Evolutionary conservation across 2,888 invertebrate genomes (phyloP), one percentile per base, ranked within the genome.

Genomic region (Synanthedon andrenaeformis): DNA sequence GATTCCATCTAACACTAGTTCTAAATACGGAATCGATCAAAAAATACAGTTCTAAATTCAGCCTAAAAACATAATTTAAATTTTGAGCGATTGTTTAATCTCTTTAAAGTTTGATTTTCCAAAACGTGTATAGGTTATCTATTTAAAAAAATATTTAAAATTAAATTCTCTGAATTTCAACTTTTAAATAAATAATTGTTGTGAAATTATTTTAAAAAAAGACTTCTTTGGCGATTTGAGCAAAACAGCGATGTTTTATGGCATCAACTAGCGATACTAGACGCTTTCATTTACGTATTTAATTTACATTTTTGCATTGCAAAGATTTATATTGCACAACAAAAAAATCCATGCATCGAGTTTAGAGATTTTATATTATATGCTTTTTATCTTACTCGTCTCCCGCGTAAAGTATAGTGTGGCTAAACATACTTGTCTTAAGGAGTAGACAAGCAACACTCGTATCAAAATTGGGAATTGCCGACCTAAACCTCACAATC

Each of bases 201-300:
- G 17, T 45, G 45, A 4, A 45, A 45, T 13, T 23, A 3, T 23
- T 3, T 19, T 4, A 35, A 35, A 35, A 45, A 49, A n/a, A 19
- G 0, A 70, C 70, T 35, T 84, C 86, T 86, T 86, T 86, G 86
- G 86, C 82, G 78, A 73, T 69, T 86, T 86, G 86, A 86, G 86
- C 86, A 86, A 86, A 81, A 72, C 65, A 69, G 67, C 69, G 65
- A 67, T 69, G 58, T 61, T 63, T 66, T 80, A 82, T 82, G 82
- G 82, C 82, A 76, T 75, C 72, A 71, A 70, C 82, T 82, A 82
- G 79, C 82, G 74, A 69, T 67, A 79, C 78, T 81, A 79, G 69
- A 67, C 65, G 45, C 45, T 45, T 45, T 45, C 45, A 45, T 45
- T 45, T 45, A 45, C 45, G 14, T 12, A 45, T 6, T 45, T 12